Conservation (phyloP, 2,888 invertebrate genomes). For the Mythimna ferrago region DNA sequence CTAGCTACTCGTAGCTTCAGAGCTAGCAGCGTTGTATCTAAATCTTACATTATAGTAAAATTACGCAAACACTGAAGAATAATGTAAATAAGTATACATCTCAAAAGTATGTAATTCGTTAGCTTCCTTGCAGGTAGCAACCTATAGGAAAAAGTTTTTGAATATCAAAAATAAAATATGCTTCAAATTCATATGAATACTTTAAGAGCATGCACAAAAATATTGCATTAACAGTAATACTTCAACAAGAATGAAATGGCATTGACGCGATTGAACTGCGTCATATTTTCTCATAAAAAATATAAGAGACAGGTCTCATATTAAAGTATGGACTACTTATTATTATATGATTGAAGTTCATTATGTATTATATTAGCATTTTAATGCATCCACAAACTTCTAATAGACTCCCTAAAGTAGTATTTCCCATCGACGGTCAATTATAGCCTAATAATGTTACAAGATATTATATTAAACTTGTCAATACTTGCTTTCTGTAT, state of each 20-base stretch:
- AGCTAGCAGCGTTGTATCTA: slow-evolving; percentile 73
- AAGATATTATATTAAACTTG: slow-evolving; percentile 31
- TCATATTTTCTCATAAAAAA: slow-evolving; percentile 56
- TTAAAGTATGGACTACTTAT: slow-evolving; percentile 54
- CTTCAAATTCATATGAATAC: slow-evolving; percentile 76
- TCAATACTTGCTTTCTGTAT: slow-evolving; percentile 24
- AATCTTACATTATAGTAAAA: slow-evolving; percentile 79
- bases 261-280: slow-evolving; percentile 54
- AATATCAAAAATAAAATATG: slow-evolving; percentile 89
- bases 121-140: slow-evolving; percentile 84
- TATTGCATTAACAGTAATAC: slow-evolving; percentile 75
- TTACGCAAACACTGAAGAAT: slow-evolving; percentile 80
- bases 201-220: slow-evolving; percentile 80
- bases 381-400: slow-evolving; percentile 40
- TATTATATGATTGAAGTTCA: slow-evolving; percentile 35
- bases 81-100: slow-evolving; percentile 82
- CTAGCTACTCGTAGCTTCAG: slow-evolving; percentile 69
- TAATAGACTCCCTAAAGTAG: slow-evolving; percentile 45
- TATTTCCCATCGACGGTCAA: slow-evolving; percentile 36
- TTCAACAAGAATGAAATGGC: slow-evolving; percentile 70
- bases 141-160: slow-evolving; percentile 86
- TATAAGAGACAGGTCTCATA: slow-evolving; percentile 63
- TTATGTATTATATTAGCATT: slow-evolving; percentile 44
- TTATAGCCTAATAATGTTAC: slow-evolving; percentile 30
- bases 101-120: slow-evolving; percentile 83